Conservation (phyloP, 2,113 vertebrate species). For the Platichthys flesus region DNA sequence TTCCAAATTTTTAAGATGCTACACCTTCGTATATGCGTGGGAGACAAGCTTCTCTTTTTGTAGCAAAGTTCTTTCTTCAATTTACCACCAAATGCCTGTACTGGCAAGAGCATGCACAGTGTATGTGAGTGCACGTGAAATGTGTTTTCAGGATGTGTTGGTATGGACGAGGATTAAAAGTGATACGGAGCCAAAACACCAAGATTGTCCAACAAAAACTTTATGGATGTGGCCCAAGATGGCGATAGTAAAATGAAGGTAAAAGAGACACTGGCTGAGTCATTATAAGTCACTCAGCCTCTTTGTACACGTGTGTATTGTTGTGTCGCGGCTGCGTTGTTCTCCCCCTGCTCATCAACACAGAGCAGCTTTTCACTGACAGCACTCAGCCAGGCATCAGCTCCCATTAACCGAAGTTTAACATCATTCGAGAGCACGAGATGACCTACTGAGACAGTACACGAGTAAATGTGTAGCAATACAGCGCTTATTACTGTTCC, state of each 20-base stretch:
- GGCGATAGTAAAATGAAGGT: neutral
- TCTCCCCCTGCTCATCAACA: constrained; percentile 47
- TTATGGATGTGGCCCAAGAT: too few relatives aligned
- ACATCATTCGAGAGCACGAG: constrained; percentile 88
- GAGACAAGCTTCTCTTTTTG: too few relatives aligned
- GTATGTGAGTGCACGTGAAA: too few relatives aligned
- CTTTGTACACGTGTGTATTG: constrained; percentile 22
- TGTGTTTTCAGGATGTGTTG: too few relatives aligned
- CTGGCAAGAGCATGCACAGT: too few relatives aligned
- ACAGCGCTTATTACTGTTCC: constrained; percentile 92
- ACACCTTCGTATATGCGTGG: too few relatives aligned
- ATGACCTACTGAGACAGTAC: constrained; percentile 92
- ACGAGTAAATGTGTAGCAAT: constrained; percentile 89
- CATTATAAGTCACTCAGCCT: neutral
- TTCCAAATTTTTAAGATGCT: too few relatives aligned
- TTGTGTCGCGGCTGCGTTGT: neutral
- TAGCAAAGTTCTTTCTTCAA: too few relatives aligned
- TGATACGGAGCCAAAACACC: too few relatives aligned
- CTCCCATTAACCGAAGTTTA: constrained; percentile 88
- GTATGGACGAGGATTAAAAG: too few relatives aligned
- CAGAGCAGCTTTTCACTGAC: constrained; percentile 50
- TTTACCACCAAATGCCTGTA: too few relatives aligned
- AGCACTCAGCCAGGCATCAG: constrained; percentile 79
- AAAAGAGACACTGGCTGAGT: constrained; percentile 4
- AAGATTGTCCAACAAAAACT: too few relatives aligned